Conservation (phyloP, 2,797 vertebrate genomes). For the Cyprinodon diabolis region DNA sequence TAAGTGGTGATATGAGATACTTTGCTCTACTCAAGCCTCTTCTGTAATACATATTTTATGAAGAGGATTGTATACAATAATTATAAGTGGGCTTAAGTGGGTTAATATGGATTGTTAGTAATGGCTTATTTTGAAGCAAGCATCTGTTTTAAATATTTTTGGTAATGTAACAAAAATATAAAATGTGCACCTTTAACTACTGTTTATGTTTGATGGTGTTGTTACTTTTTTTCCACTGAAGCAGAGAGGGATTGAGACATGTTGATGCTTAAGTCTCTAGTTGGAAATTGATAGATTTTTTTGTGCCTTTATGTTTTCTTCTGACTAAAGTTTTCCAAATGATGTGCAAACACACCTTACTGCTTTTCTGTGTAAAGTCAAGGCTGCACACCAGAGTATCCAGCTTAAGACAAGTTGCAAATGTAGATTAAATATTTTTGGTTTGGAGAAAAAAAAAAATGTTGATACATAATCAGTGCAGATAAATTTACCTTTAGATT, state of each 20-base stretch:
- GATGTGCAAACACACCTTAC: not conserved
- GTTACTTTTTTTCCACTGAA: slow-evolving; percentile 20
- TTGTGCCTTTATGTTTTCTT: slow-evolving; percentile 52
- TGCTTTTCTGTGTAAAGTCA: not conserved
- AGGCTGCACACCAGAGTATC: not conserved
- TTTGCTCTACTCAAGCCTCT: not conserved
- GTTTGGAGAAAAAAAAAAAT: not conserved
- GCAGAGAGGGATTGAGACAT: slow-evolving; percentile 57
- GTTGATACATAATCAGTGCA: no score
- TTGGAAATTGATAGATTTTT: slow-evolving; percentile 48
- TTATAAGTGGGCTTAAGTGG: not conserved
- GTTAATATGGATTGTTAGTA: not conserved
- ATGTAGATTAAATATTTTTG: not conserved
- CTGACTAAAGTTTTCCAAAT: slow-evolving; percentile 27
- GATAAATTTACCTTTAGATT: not conserved
- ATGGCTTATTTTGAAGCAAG: not conserved
- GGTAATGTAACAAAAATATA: no score
- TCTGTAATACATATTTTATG: not conserved
- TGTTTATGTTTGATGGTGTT: no score
- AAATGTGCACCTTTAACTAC: no score
- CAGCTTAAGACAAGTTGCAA: not conserved
- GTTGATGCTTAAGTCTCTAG: slow-evolving; percentile 44
- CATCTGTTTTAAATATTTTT: not conserved
- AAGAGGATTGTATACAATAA: not conserved
- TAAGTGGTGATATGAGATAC: not conserved